These are phyloP conservation scores for Loripinus fragilis DNA, from an alignment of 2,888 invertebrate species.

Conservation along the genomic window DNA sequence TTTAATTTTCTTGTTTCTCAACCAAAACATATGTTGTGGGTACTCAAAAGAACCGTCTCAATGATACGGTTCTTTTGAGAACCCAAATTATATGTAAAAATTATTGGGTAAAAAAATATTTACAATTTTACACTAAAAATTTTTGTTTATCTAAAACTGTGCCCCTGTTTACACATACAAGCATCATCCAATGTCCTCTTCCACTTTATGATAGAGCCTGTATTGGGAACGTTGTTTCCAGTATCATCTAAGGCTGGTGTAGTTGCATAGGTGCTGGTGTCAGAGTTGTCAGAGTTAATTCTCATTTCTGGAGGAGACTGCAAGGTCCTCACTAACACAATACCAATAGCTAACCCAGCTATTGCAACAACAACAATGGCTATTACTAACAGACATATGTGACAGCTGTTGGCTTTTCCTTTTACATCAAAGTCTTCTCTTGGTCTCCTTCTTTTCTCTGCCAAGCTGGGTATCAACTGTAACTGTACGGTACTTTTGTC, in stretches of 20 bases:
- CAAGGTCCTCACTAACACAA: neutral
- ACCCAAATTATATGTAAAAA: no score
- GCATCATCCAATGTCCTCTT: neutral
- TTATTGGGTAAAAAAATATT: no score
- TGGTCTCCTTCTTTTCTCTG: constrained; percentile 1
- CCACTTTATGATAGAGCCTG: neutral
- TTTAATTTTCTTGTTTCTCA: no score
- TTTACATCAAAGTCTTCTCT: neutral
- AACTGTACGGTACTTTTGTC: neutral
- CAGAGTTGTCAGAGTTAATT: neutral
- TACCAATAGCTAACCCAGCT: neutral
- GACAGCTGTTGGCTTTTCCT: neutral
- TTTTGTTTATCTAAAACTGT: no score
- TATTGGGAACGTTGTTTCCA: neutral
- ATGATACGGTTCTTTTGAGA: no score
- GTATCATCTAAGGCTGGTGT: neutral
- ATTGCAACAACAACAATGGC: constrained; percentile 1
- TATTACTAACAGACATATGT: neutral
- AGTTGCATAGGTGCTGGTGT: neutral
- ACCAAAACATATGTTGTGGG: no score
- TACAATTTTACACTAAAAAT: no score
- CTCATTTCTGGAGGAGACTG: neutral
- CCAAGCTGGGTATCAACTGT: neutral
- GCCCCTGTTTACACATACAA: neutral
- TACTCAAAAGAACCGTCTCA: no score